Conservation (phyloP, 2,888 invertebrate genomes). For the Lasius fuliginosus region DNA sequence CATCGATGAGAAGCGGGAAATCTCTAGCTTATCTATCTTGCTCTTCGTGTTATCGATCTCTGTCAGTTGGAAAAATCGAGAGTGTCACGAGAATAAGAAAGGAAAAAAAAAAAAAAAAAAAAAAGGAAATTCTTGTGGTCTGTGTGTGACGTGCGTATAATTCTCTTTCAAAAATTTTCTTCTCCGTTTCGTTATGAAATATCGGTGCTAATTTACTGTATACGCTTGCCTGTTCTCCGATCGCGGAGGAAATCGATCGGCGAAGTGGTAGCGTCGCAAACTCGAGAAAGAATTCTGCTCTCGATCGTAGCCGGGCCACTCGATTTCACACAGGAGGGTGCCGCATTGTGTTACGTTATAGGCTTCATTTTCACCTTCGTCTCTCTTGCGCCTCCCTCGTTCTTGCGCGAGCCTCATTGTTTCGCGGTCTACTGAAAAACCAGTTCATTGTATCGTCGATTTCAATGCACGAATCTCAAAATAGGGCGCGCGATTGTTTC, state of each 20-base stretch:
- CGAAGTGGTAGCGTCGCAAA: constrained; percentile 49
- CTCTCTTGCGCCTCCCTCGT: constrained; percentile 53
- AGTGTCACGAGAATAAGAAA: neutral
- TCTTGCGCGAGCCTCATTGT: constrained; percentile 52
- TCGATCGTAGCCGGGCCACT: constrained; percentile 65
- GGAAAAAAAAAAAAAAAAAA: neutral
- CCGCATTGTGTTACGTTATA: constrained; percentile 75
- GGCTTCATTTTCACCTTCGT: constrained; percentile 55
- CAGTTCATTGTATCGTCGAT: constrained; percentile 67
- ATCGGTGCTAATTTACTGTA: constrained; percentile 28
- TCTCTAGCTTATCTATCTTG: neutral
- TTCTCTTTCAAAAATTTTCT: neutral
- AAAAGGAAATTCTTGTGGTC: neutral
- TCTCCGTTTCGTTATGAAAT: constrained; percentile 31
- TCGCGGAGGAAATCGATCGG: constrained; percentile 51
- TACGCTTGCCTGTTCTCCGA: constrained; percentile 15
- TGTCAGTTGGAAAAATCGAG: neutral
- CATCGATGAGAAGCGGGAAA: constrained; percentile 4
- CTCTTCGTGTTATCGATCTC: neutral
- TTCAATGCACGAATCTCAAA: constrained; percentile 73
- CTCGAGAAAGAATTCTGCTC: constrained; percentile 57
- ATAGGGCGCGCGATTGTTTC: constrained; percentile 72
- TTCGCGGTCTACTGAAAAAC: constrained; percentile 53
- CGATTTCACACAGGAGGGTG: constrained; percentile 76
- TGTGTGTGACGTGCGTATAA: neutral